Evolutionary conservation across 2,113 vertebrate species (phyloP).

Genomic region (Willisornis vidua): DNA sequence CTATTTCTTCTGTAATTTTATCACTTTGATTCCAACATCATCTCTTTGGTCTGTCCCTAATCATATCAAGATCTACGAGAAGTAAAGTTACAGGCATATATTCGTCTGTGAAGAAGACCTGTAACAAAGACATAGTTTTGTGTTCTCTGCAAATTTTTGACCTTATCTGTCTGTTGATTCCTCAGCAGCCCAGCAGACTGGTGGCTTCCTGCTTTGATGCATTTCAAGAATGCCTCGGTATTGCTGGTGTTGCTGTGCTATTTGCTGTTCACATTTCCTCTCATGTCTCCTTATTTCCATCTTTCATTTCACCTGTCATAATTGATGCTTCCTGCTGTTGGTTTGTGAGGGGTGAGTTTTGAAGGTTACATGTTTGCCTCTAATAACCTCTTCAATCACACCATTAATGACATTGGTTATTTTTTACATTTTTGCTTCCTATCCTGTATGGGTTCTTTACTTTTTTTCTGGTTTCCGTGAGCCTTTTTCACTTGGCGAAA

Average conservation of each 20-base stretch:
- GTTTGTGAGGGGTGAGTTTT: background rate
- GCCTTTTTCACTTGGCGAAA: background rate
- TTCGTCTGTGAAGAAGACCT: background rate
- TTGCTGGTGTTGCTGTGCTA: background rate
- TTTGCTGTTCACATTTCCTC: background rate
- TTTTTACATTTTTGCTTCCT: background rate
- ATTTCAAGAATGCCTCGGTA: background rate
- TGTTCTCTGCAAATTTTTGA: background rate
- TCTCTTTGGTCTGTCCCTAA: background rate
- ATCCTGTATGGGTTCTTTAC: background rate
- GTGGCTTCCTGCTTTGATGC: background rate
- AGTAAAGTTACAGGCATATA: background rate
- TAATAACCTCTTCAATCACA: background rate
- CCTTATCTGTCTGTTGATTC: background rate
- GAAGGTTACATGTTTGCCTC: background rate
- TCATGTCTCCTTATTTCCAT: background rate
- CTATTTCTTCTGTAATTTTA: background rate
- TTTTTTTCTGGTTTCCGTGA: background rate
- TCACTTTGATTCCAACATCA: background rate
- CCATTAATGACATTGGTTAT: background rate
- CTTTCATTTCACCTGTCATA: constrained; percentile 24
- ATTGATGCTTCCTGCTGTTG: background rate
- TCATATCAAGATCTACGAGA: background rate
- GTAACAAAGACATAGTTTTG: background rate
- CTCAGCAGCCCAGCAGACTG: background rate